Evolutionary conservation across 2,888 invertebrate genomes (phyloP).

Genomic region (Odontothrips loti): DNA sequence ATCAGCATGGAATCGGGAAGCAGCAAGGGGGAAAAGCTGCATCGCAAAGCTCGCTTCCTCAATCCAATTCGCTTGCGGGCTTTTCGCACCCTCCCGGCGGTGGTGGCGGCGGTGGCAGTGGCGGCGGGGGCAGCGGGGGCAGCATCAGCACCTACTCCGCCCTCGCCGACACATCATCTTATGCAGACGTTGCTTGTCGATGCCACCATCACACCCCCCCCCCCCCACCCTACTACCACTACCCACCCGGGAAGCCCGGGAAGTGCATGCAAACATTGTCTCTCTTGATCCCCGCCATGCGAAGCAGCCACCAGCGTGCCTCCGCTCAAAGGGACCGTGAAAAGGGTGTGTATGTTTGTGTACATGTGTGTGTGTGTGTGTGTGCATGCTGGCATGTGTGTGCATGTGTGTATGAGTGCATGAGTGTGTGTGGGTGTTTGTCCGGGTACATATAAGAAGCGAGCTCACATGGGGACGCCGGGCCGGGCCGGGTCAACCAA

Average conservation of each 20-base stretch:
- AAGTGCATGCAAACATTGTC: slow-evolving; percentile 11
- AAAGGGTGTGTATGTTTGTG: neutral
- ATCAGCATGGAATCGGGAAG: slow-evolving; percentile 1
- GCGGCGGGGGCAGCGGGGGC: too few relatives aligned
- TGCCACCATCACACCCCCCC: neutral
- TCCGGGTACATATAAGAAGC: neutral
- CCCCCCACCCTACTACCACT: neutral
- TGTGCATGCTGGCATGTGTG: neutral
- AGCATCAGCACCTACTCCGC: too few relatives aligned
- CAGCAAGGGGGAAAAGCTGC: neutral
- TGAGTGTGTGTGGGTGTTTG: neutral
- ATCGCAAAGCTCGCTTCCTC: neutral
- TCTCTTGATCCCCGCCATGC: neutral
- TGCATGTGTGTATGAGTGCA: neutral
- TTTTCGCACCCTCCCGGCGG: too few relatives aligned
- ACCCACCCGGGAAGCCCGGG: neutral
- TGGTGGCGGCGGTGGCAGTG: too few relatives aligned
- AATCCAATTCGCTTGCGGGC: neutral
- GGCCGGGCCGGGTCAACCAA: neutral
- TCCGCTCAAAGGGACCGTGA: neutral
- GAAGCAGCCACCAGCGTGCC: neutral
- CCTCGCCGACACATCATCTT: too few relatives aligned
- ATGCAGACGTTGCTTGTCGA: too few relatives aligned
- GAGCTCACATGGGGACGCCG: neutral
- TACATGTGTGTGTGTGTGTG: neutral